Evolutionary conservation across 2,888 invertebrate genomes (phyloP), one percentile per base, ranked within the genome.

Genomic region (Icerya purchasi): DNA sequence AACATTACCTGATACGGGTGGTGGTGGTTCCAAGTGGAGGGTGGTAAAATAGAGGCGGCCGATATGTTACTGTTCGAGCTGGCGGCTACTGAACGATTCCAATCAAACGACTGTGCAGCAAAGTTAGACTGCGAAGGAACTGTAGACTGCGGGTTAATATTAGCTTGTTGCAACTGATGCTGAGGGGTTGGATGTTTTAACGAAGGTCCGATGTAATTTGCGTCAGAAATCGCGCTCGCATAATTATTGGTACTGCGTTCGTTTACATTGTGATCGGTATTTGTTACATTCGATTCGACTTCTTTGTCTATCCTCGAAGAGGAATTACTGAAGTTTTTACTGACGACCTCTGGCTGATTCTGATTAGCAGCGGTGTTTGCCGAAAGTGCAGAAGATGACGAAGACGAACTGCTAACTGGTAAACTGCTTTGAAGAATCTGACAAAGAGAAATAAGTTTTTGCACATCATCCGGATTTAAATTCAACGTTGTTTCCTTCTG

Each of bases 1-100:
- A n/a, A n/a, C n/a, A n/a, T n/a, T n/a, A n/a, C n/a, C n/a, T n/a
- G n/a, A n/a, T n/a, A n/a, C n/a, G n/a, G 53, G 62, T n/a, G 56
- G 3, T 20, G 56, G 57, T n/a, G 64, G 61, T 8, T 61, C 60
- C 1, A 62, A 61, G n/a, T n/a, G 62, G 57, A 10, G 62, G 58
- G 24, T 62, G 63, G n/a, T n/a, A n/a, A n/a, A 58, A 19, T 49
- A 36, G 24, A 50, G 51, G 36, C 56, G 53, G 23, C 21, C 53
- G 20, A 53, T 5, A 53, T 20, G 66, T 63, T n/a, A 68, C 61
- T 51, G 58, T 19, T n/a, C 19, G 22, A 51, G 50, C 18, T 24
- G 50, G n/a, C n/a, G n/a, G n/a, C n/a, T n/a, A n/a, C n/a, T n/a
- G n/a, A n/a, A n/a, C n/a, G n/a, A n/a, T n/a, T n/a, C n/a, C n/a